These are phyloP conservation scores for Atrichornis clamosus DNA, from an alignment of 2,113 vertebrate species.

Conservation along the genomic window DNA sequence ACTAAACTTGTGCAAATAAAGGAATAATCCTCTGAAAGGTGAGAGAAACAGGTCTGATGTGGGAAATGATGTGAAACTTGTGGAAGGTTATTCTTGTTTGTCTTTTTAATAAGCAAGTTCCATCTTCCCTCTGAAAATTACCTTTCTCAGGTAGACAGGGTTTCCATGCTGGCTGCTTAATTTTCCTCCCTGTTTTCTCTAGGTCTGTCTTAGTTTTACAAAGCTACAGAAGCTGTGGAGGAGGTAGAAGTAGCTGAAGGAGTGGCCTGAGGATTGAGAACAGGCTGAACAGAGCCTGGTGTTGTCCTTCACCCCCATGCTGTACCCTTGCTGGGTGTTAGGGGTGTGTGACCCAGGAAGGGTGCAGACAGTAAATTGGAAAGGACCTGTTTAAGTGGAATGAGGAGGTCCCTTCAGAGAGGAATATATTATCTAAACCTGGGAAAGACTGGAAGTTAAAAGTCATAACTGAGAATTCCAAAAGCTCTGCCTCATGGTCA, in stretches of 20 bases:
- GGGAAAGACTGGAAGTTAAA: neutral
- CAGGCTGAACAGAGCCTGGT: neutral
- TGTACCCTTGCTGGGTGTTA: neutral
- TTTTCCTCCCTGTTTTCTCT: neutral
- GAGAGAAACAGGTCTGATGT: neutral
- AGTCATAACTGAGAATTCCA: neutral
- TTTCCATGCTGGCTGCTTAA: neutral
- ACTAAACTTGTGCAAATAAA: neutral
- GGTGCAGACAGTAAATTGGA: neutral
- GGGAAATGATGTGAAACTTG: neutral
- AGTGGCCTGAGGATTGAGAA: neutral
- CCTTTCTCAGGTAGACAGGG: neutral
- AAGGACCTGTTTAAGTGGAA: neutral
- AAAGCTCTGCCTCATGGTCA: neutral
- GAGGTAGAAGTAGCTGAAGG: neutral
- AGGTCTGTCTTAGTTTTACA: neutral
- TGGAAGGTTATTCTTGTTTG: neutral
- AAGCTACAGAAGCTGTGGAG: neutral
- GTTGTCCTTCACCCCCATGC: neutral
- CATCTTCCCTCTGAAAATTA: neutral
- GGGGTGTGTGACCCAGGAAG: neutral
- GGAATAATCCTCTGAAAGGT: neutral
- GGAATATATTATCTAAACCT: neutral
- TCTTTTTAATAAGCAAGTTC: neutral
- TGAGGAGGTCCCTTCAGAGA: neutral